Conservation (phyloP, 2,113 vertebrate genomes). For the Apeltes quadracus region DNA sequence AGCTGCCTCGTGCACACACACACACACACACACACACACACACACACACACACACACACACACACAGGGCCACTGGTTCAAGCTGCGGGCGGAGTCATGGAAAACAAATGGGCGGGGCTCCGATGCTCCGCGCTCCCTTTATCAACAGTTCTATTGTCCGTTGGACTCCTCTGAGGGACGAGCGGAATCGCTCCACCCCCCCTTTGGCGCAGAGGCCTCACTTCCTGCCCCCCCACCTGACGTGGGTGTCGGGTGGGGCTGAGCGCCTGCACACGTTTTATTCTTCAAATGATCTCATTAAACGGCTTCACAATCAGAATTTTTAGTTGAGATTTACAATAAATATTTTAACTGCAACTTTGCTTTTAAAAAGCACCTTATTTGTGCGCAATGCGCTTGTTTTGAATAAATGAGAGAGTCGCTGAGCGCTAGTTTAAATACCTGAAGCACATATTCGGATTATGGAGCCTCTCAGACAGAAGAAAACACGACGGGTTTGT, state of each 20-base stretch:
- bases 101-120: slow-evolving; percentile 34
- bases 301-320: no score
- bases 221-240: slow-evolving; percentile 62
- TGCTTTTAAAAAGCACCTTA: no score
- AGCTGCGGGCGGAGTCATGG: slow-evolving; percentile 29
- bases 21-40: slow-evolving; percentile 6
- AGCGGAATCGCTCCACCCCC: slow-evolving; percentile 58
- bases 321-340: no score
- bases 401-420: no score
- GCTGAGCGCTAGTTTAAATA: no score
- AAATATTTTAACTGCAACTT: no score
- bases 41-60: slow-evolving; percentile 1
- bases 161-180: slow-evolving; percentile 39
- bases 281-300: slow-evolving; percentile 44
- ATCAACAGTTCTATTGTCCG: slow-evolving; percentile 50
- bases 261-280: slow-evolving; percentile 24
- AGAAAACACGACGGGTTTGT: slow-evolving; percentile 26
- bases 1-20: slow-evolving; percentile 9
- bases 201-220: slow-evolving; percentile 65
- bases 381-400: no score
- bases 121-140: slow-evolving; percentile 7
- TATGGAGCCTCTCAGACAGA: no score
- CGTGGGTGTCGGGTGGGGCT: slow-evolving; percentile 42
- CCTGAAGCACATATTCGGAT: no score
- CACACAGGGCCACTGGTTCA: slow-evolving; percentile 33